These are phyloP conservation scores for Nephila pilipes DNA, from an alignment of 1,140 invertebrate genomes.

Conservation along the genomic window DNA sequence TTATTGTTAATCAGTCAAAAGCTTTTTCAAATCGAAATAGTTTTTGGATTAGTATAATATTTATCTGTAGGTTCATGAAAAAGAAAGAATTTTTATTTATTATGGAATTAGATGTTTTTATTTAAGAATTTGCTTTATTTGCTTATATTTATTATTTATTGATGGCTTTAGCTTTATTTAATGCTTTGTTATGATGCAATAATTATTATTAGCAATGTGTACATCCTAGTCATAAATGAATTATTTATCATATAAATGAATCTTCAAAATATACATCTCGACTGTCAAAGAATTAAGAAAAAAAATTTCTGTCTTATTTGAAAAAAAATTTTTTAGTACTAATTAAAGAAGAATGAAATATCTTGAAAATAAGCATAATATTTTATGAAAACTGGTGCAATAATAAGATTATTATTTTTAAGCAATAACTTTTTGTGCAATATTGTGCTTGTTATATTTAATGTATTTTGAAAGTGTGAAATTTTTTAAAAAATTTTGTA, in stretches of 20 bases:
- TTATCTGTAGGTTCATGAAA: neutral
- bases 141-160: slow-evolving; percentile 59
- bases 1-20: neutral
- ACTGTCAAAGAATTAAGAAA: neutral
- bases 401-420: neutral
- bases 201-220: slow-evolving; percentile 26
- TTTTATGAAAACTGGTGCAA: neutral
- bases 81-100: neutral
- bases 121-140: slow-evolving; percentile 44
- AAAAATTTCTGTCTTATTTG: neutral
- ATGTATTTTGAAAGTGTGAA: slow-evolving; percentile 55
- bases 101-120: slow-evolving; percentile 24
- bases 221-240: slow-evolving; percentile 17
- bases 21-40: neutral
- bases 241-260: neutral
- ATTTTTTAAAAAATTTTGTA: slow-evolving; percentile 60
- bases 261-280: neutral
- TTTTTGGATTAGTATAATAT: slow-evolving; percentile 5
- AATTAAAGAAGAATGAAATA: neutral
- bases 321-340: neutral
- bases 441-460: slow-evolving; percentile 37
- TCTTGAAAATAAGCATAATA: no score
- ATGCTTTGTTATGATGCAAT: neutral
- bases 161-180: slow-evolving; percentile 16
- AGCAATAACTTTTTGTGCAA: slow-evolving; percentile 14